Percentiles rank a stretch among this genome's conserved stretches.
These are phyloP conservation scores for Acleris holmiana DNA, from an alignment of 2,888 invertebrate genomes.

Conservation along the genomic window DNA sequence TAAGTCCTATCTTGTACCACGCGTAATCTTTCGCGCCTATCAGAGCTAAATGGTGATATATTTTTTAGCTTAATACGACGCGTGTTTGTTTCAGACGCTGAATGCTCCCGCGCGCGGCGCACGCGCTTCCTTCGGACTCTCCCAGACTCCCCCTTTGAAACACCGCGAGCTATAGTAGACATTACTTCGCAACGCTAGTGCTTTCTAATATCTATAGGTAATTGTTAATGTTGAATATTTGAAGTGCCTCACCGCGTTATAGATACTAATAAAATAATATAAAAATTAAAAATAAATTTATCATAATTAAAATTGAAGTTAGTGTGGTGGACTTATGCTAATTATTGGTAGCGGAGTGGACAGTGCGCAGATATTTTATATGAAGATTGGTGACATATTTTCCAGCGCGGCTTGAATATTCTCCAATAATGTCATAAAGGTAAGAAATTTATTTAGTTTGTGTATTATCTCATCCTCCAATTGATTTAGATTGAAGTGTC, in stretches of 20 bases:
- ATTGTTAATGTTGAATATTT: constrained; percentile 45
- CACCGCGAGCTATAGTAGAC: constrained; percentile 41
- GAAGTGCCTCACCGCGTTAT: constrained; percentile 55
- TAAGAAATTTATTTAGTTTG: constrained; percentile 46
- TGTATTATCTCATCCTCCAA: constrained; percentile 5
- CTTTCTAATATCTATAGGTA: constrained; percentile 42
- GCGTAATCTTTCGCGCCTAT: neutral
- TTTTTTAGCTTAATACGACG: constrained; percentile 11
- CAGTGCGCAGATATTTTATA: constrained; percentile 46
- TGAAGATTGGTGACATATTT: constrained; percentile 52
- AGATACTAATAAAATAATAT: constrained; percentile 39
- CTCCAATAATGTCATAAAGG: constrained; percentile 73
- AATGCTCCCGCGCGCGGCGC: constrained; percentile 34
- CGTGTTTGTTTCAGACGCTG: constrained; percentile 45
- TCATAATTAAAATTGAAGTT: constrained; percentile 7
- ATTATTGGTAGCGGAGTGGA: constrained; percentile 45
- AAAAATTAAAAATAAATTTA: constrained; percentile 16
- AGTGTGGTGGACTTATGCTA: constrained; percentile 33
- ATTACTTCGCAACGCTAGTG: constrained; percentile 42
- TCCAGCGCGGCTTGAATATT: constrained; percentile 53
- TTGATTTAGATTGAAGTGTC: neutral
- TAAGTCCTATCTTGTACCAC: no score
- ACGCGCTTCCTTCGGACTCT: constrained; percentile 26
- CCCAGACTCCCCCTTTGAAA: constrained; percentile 43
- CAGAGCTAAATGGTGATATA: constrained; percentile 3